Base-by-base conservation (phyloP, 2,797 vertebrate species). In the Hippocampus kuda region DNA sequence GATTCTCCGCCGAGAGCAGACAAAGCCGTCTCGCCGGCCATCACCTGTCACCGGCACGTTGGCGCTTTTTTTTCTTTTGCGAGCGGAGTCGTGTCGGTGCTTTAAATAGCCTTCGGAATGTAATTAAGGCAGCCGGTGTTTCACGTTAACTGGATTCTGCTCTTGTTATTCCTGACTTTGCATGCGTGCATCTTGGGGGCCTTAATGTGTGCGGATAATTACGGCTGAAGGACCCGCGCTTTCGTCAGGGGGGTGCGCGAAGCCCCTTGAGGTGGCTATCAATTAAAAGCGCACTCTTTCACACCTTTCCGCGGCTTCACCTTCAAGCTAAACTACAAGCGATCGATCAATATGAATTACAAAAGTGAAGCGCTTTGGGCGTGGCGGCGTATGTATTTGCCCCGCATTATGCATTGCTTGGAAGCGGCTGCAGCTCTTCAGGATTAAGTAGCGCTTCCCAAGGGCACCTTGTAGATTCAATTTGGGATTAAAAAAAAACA, bases 401-500 rank as follows among this genome's bases (percentile, higher is more conserved):
- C 73, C 57, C 27, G 73, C 70, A 74, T 84, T 85, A 83, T 79
- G 75, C 72, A 64, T 83, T 34, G 72, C 77, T 73, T 6, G 76
- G 63, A 83, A 79, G 76, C 82, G 84, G 83, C 74, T 80, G 79
- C 79, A 82, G 83, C 80, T 80, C 79, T 85, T 83, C 76, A 70
- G 88, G 87, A 88, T 89, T 87, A 89, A 85, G 78, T 75, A 79
- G 81, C 84, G 85, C 30, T 80, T 78, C 85, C 84, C 87, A 89
- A 88, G 83, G 88, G 84, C 88, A 91, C 87, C 88, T 90, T 88
- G 81, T 68, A 83, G 84, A 89, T 88, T 89, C 87, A 88, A 91
- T 90, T 90, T 90, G 80, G 88, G 88, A 91, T 90, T 90, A 83
- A 83, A 81, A 80, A 61, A 10, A 15, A 59, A 59, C 71, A 10